Conservation (phyloP, 2,797 vertebrate species). For the Pangasius mekongensis region DNA sequence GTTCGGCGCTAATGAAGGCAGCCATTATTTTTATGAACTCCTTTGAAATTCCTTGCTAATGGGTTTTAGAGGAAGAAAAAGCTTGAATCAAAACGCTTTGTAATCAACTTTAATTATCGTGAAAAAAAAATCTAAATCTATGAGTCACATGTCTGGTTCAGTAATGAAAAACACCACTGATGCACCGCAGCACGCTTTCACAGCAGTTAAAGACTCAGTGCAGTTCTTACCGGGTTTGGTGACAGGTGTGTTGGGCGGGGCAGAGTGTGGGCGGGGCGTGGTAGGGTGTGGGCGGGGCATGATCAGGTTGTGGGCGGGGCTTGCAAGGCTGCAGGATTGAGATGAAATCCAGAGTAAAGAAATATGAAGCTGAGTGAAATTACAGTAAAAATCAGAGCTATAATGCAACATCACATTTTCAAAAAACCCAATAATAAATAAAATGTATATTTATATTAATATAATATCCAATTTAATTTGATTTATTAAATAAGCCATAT, state of each 20-base stretch:
- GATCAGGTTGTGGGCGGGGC: background rate
- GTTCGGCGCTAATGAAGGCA: conserved; percentile 27
- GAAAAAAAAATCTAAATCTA: background rate
- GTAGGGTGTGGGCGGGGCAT: no score
- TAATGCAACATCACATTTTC: background rate
- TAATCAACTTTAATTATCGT: background rate
- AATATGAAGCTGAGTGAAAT: background rate
- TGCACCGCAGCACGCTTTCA: background rate
- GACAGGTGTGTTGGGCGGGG: background rate
- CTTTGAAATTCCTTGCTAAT: conserved; percentile 42
- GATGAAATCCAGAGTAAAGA: background rate
- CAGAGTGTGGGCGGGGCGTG: no score
- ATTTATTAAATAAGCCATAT: background rate
- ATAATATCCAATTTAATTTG: background rate
- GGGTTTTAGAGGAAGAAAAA: background rate
- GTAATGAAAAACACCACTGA: background rate
- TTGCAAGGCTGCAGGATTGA: background rate
- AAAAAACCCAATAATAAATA: background rate
- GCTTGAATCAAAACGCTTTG: conserved; percentile 10
- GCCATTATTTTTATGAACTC: conserved; percentile 13
- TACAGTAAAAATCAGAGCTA: background rate
- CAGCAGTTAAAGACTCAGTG: background rate
- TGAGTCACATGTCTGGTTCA: background rate
- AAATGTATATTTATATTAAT: background rate
- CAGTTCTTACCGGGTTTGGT: background rate